A percentile compares a stretch with the other conserved stretches of the same genome.
phyloP scores from a whole-genome alignment of 2,113 vertebrate genomes.

The Setophaga kirtlandii region DNA sequence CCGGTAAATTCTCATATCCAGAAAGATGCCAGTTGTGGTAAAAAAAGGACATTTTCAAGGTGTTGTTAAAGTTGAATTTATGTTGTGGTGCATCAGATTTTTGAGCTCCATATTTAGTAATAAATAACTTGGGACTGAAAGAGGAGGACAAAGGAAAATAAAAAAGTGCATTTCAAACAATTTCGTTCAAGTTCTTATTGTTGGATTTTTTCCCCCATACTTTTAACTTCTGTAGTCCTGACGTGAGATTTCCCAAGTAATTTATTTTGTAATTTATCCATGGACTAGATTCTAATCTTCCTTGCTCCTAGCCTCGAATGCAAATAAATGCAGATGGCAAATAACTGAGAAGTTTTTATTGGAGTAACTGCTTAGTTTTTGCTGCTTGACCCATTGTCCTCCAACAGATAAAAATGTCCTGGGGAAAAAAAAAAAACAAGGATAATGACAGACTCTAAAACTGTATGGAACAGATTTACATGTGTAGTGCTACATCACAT shows the following conservation, averaged over 20 bases:
- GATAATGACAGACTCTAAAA: not conserved
- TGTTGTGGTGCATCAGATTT: constrained; percentile 48
- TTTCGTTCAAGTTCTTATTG: constrained; percentile 31
- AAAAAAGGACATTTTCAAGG: constrained; percentile 12
- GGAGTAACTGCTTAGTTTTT: constrained; percentile 45
- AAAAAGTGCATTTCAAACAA: not conserved
- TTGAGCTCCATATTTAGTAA: constrained; percentile 50
- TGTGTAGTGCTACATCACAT: not conserved
- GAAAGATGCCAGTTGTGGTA: constrained; percentile 23
- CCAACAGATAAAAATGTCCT: constrained; percentile 48
- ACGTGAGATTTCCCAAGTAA: not conserved
- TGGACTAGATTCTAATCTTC: constrained; percentile 36
- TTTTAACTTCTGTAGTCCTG: constrained; percentile 37
- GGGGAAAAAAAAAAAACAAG: not conserved
- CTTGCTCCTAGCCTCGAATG: not conserved
- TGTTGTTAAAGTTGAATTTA: constrained; percentile 52
- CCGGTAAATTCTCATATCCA: constrained; percentile 39
- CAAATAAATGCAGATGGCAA: not conserved
- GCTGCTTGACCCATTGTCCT: constrained; percentile 51
- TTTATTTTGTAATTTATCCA: constrained; percentile 38
- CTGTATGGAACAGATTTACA: not conserved
- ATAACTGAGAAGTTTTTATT: constrained; percentile 8
- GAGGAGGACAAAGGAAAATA: not conserved
- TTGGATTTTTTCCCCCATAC: not conserved
- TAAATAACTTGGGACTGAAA: constrained; percentile 30